Percentiles rank a stretch among this genome's conserved stretches.
These are phyloP conservation scores for Cerceris rybyensis DNA, from an alignment of 2,888 invertebrate species.

Conservation along the genomic window DNA sequence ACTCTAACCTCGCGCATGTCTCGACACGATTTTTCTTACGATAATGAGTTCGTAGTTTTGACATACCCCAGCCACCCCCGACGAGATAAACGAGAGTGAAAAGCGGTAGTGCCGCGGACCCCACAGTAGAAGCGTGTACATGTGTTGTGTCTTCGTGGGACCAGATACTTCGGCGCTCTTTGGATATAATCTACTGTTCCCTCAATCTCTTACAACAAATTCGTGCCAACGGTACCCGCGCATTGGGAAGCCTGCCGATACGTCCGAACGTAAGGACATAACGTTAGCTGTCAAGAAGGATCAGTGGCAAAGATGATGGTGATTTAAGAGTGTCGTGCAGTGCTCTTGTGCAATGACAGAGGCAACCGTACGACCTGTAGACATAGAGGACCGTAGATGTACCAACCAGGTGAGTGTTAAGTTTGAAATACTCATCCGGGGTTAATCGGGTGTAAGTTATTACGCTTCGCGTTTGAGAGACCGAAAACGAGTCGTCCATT, in stretches of 20 bases:
- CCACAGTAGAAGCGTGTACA: conserved; percentile 25
- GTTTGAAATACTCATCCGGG: not conserved
- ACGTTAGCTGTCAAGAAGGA: conserved; percentile 17
- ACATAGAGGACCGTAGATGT: conserved; percentile 78
- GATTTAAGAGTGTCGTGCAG: conserved; percentile 73
- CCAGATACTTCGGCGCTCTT: conserved; percentile 42
- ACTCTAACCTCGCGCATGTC: not conserved
- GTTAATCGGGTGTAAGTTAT: not conserved
- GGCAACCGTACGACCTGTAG: conserved; percentile 67
- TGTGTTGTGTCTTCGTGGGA: conserved; percentile 37
- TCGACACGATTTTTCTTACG: not conserved
- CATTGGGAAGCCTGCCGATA: not conserved
- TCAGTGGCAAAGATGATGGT: conserved; percentile 59
- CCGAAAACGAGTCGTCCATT: not conserved
- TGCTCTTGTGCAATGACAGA: conserved; percentile 79
- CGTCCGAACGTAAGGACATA: conserved; percentile 1
- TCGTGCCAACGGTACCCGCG: conserved; percentile 16
- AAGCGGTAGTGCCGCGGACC: conserved; percentile 30
- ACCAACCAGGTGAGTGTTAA: conserved; percentile 77
- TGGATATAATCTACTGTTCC: conserved; percentile 36
- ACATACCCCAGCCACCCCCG: not conserved
- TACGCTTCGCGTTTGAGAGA: not conserved
- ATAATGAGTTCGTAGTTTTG: too few relatives aligned
- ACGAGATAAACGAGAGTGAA: conserved; percentile 8
- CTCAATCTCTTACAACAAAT: conserved; percentile 14